Evolutionary conservation across 2,888 invertebrate species (phyloP), one percentile per base, ranked within the genome.

Genomic region (Steinernema carpocapsae): DNA sequence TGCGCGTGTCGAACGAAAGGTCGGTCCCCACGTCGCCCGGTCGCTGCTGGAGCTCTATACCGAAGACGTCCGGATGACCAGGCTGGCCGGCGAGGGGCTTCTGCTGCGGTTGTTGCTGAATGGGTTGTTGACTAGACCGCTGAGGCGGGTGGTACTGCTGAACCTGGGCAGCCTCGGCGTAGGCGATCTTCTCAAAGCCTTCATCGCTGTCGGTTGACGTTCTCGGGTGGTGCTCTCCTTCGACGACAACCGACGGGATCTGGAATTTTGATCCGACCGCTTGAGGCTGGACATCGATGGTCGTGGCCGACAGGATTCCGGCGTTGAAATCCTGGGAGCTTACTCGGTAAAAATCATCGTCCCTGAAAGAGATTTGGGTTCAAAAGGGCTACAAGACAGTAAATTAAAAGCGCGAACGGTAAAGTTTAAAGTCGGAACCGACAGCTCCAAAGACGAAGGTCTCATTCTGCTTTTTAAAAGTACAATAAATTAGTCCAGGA

Each of bases 171-270:
- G 22, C 19, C 4, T 46, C 45, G n/a, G 46, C 24, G 24, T 56
- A 56, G 56, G 26, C 56, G 56, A 56, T 26, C 17, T 56, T 56
- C 26, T 7, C 56, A 17, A 56, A 56, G 26, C 56, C 56, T 26
- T 56, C 56, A 26, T 56, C 56, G 17, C 56, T 56, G 56, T 56
- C 56, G 4, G 56, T 56, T 2, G 56, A 56, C 17, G 56, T 17
- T 24, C 56, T 56, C 56, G 56, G 56, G 3, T 19, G 56, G 26
- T 19, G 6, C n/a, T 19, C 12, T 12, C 26, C 56, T 4, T 19
- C 26, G 26, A 56, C 22, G 26, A 56, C 22, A 12, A 56, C 56
- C 19, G 56, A 10, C 3, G 56, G 56, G 26, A 56, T 56, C 26
- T 6, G 22, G 26, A 26, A 26, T 14, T 17, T 10, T 4, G 32